These are phyloP conservation scores for Periophthalmus magnuspinnatus DNA, from an alignment of 2,797 vertebrate genomes.

Conservation along the genomic window DNA sequence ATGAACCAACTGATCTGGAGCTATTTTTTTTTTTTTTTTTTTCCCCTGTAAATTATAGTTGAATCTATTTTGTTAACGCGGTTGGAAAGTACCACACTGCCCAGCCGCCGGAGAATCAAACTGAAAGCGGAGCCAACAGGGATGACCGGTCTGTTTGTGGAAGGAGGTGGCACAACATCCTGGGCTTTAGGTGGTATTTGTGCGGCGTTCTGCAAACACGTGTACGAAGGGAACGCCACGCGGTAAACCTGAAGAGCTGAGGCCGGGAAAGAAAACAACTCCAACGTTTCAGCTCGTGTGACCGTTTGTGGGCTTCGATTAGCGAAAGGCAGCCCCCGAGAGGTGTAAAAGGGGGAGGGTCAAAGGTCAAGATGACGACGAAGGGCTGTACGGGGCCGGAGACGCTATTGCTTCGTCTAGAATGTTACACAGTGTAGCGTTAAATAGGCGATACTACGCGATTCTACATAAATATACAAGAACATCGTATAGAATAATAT, in stretches of 20 bases:
- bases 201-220: conserved; percentile 3
- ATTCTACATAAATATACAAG: too few species aligned
- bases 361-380: too few species aligned
- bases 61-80: not conserved
- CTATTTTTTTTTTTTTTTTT: too few species aligned
- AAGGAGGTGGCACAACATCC: conserved; percentile 44
- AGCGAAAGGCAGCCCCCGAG: too few species aligned
- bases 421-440: too few species aligned
- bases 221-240: not conserved
- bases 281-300: not conserved
- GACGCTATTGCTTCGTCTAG: too few species aligned
- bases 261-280: not conserved
- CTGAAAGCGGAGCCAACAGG: conserved; percentile 44
- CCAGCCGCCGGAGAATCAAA: conserved; percentile 39
- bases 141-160: conserved; percentile 62
- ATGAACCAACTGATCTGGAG: not conserved
- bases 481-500: too few species aligned
- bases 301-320: not conserved
- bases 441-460: too few species aligned
- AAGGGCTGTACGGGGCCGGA: too few species aligned
- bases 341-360: too few species aligned
- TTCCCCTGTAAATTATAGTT: too few species aligned
- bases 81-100: conserved; percentile 63
- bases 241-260: not conserved
- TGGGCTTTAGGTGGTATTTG: conserved; percentile 7